These are phyloP conservation scores for Styela clava DNA, from an alignment of 23 tunicate genomes.

Conservation along the genomic window DNA sequence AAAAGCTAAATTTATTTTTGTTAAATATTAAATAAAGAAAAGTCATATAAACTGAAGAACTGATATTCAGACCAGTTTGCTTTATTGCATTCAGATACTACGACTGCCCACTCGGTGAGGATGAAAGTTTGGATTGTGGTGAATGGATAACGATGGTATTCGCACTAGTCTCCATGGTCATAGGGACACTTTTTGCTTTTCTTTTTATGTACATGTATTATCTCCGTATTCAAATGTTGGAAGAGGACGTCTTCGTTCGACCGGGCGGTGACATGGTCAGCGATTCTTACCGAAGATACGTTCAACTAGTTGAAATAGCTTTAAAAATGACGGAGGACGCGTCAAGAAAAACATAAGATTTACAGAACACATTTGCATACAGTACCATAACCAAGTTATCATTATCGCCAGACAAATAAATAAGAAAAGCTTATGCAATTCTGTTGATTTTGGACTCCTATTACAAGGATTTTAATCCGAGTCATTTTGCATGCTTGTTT, in stretches of 20 bases:
- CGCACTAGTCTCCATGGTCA: conserved; percentile 26
- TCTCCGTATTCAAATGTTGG: conserved; percentile 32
- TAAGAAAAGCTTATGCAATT: too few relatives aligned
- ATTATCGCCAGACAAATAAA: too few relatives aligned
- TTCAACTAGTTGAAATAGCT: conserved; percentile 34
- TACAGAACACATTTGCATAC: too few relatives aligned
- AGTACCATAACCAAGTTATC: too few relatives aligned
- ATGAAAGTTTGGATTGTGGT: conserved; percentile 36
- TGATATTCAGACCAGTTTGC: too few relatives aligned
- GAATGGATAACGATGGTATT: conserved; percentile 38
- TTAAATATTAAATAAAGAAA: too few relatives aligned
- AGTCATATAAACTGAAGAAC: too few relatives aligned
- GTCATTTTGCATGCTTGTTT: too few relatives aligned
- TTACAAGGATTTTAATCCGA: too few relatives aligned
- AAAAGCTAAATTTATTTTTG: too few relatives aligned
- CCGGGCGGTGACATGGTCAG: conserved; percentile 10
- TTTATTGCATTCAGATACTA: conserved; percentile 1
- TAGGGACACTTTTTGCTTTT: conserved; percentile 30
- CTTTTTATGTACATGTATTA: conserved; percentile 44
- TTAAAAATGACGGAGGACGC: conserved; percentile 28
- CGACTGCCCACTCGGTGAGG: conserved; percentile 18
- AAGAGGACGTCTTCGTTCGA: neutral
- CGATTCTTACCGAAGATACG: conserved; percentile 31
- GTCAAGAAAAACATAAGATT: too few relatives aligned
- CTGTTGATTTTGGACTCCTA: too few relatives aligned